A percentile compares a stretch with the other conserved stretches of the same genome.
These are phyloP conservation scores for Lepidocyrtoides sp. DNA, from an alignment of 2,888 invertebrate genomes.

Conservation along the genomic window DNA sequence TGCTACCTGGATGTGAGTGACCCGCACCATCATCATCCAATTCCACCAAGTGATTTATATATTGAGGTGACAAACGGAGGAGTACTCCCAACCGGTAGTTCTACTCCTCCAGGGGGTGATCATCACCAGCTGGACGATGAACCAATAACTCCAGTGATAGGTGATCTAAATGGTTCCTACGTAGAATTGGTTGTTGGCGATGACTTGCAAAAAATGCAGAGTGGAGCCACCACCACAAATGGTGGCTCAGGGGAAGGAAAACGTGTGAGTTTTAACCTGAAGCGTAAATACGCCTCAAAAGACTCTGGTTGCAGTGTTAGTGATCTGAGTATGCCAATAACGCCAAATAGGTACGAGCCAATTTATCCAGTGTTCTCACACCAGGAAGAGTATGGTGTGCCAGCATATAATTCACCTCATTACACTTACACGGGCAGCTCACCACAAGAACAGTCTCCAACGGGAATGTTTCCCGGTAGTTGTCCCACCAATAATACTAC, in stretches of 20 bases:
- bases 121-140: conserved; percentile 67
- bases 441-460: conserved; percentile 82
- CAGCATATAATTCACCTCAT: conserved; percentile 83
- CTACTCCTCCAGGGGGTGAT: conserved; percentile 54
- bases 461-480: conserved; percentile 56
- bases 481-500: conserved; percentile 19
- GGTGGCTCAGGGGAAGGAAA: conserved; percentile 76
- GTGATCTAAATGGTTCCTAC: conserved; percentile 66
- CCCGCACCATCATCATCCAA: conserved; percentile 24
- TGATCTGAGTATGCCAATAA: conserved; percentile 80
- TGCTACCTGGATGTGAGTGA: conserved; percentile 71
- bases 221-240: conserved; percentile 14
- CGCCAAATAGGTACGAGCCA: conserved; percentile 82
- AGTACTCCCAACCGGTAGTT: conserved; percentile 64
- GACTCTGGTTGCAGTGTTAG: conserved; percentile 83
- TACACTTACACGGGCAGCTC: conserved; percentile 84
- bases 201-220: not conserved
- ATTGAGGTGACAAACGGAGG: conserved; percentile 68
- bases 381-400: conserved; percentile 85
- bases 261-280: conserved; percentile 83
- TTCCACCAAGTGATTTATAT: conserved; percentile 56
- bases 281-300: conserved; percentile 82
- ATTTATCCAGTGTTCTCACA: conserved; percentile 84
- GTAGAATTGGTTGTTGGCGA: conserved; percentile 55
- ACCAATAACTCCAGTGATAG: conserved; percentile 64